Percentiles rank a stretch among this genome's conserved stretches.
These are phyloP conservation scores for Brachionus calyciflorus DNA, from an alignment of 1,140 invertebrate species.

Conservation along the genomic window DNA sequence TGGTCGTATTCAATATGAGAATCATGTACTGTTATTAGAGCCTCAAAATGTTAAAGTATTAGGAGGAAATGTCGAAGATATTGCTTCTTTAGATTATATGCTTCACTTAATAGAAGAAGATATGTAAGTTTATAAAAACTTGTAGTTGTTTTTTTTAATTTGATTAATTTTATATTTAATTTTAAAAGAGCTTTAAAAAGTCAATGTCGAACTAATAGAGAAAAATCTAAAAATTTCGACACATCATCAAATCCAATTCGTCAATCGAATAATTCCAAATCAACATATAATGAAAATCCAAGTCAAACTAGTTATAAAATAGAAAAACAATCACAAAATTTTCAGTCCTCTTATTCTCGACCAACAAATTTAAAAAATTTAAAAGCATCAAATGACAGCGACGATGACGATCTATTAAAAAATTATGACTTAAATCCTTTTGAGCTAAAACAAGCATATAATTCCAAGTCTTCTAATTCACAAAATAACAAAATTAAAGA, in stretches of 20 bases:
- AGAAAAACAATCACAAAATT: not conserved
- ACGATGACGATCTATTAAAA: not conserved
- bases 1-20: not conserved
- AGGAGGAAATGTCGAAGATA: slow-evolving; percentile 25
- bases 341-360: not conserved
- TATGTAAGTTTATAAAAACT: too few relatives aligned
- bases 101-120: slow-evolving; percentile 12
- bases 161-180: not conserved
- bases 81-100: not conserved
- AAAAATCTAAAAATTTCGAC: slow-evolving; percentile 18
- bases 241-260: not conserved
- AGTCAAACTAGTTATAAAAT: not conserved
- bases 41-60: slow-evolving; percentile 36
- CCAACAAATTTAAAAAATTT: not conserved
- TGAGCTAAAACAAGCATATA: not conserved
- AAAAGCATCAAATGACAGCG: not conserved
- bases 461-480: not conserved
- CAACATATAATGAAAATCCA: not conserved
- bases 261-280: not conserved
- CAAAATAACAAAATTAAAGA: not conserved
- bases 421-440: not conserved
- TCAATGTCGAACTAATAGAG: not conserved
- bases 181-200: slow-evolving; percentile 1
- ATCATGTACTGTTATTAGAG: slow-evolving; percentile 13
- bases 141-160: too few relatives aligned